Conservation (phyloP, 2,113 vertebrate genomes). For the Calyptomena viridis region DNA sequence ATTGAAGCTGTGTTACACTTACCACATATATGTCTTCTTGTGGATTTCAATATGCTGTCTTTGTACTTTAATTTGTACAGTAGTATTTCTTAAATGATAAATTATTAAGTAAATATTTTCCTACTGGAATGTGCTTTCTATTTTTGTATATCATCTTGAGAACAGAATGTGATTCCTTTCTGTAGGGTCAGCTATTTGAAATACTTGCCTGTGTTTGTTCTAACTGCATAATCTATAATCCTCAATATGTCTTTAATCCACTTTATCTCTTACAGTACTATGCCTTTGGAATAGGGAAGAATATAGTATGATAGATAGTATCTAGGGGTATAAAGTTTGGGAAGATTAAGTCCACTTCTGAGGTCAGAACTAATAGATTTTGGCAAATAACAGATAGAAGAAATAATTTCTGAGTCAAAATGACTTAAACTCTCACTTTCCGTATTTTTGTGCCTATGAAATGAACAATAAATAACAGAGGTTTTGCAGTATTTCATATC, state of each 20-base stretch:
- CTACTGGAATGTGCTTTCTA: conserved; percentile 56
- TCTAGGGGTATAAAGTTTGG: not conserved
- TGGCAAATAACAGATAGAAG: conserved; percentile 14
- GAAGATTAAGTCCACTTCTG: not conserved
- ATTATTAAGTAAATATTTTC: conserved; percentile 62
- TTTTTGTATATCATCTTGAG: conserved; percentile 50
- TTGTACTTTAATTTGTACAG: conserved; percentile 12
- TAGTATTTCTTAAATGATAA: conserved; percentile 50
- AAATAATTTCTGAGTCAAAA: not conserved
- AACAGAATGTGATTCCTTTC: conserved; percentile 53
- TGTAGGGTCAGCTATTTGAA: conserved; percentile 43
- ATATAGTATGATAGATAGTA: not conserved
- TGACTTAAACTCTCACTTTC: too few species aligned
- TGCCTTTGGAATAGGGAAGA: not conserved
- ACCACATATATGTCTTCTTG: not conserved
- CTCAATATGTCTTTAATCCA: conserved; percentile 59
- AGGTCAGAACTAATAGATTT: not conserved
- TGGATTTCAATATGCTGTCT: not conserved
- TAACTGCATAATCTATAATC: conserved; percentile 57
- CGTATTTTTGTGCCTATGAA: conserved; percentile 10
- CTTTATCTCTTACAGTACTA: conserved; percentile 25
- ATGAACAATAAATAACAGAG: conserved; percentile 10
- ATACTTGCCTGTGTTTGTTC: conserved; percentile 38
- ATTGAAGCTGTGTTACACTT: not conserved
- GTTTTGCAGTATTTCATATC: conserved; percentile 1